These are phyloP conservation scores for Nephrocerus scutellatus DNA, from an alignment of 2,888 invertebrate genomes.

Conservation along the genomic window DNA sequence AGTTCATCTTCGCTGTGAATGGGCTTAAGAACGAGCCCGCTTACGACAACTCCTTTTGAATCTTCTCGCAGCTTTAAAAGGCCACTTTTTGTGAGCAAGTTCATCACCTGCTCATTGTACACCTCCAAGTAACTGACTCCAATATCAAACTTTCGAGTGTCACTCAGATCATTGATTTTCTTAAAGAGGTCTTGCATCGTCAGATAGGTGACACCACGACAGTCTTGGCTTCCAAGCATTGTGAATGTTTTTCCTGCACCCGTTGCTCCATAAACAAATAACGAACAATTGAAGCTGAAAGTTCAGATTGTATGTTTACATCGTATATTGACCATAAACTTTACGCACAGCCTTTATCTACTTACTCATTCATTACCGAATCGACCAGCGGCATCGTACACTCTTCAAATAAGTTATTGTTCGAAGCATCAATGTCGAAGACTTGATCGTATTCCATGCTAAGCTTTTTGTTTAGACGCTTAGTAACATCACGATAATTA, in stretches of 20 bases:
- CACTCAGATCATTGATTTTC: constrained; percentile 61
- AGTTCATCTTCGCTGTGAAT: constrained; percentile 69
- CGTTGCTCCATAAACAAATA: constrained; percentile 93
- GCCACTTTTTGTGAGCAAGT: constrained; percentile 62
- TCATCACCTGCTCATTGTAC: constrained; percentile 88
- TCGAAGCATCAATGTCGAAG: constrained; percentile 61
- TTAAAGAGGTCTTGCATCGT: constrained; percentile 82
- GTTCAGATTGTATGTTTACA: too few relatives aligned
- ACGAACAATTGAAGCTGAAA: constrained; percentile 74
- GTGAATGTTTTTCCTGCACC: constrained; percentile 94
- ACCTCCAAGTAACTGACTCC: constrained; percentile 76
- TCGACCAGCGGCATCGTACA: constrained; percentile 71
- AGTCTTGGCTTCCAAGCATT: constrained; percentile 72
- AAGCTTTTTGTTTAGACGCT: constrained; percentile 73
- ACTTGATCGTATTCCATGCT: constrained; percentile 83
- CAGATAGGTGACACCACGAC: constrained; percentile 80
- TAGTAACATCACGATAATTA: constrained; percentile 65
- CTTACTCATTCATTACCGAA: constrained; percentile 64
- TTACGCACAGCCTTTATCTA: too few relatives aligned
- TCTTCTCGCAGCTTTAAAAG: constrained; percentile 79
- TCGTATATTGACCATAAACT: too few relatives aligned
- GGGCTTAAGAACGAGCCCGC: constrained; percentile 68
- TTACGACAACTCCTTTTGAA: constrained; percentile 71
- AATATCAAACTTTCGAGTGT: constrained; percentile 72
- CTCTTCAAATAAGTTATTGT: constrained; percentile 70